A percentile compares a stretch with the other conserved stretches of the same genome.
Evolutionary conservation across 2,888 invertebrate genomes (phyloP).

Genomic region (Parthenolecanium corni): DNA sequence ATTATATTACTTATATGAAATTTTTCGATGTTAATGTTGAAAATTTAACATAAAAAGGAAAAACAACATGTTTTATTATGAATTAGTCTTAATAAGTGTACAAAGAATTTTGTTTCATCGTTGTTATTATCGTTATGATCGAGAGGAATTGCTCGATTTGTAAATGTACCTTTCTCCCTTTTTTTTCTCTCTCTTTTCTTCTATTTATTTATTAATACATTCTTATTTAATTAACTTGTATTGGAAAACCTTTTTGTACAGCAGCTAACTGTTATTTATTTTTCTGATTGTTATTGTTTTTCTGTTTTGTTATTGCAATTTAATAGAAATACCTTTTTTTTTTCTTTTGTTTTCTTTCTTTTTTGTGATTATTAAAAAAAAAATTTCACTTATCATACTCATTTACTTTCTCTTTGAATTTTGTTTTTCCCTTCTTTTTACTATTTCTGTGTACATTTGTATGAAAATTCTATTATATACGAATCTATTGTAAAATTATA

Average conservation of each 20-base stretch:
- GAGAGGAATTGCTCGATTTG: background rate
- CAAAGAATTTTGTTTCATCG: background rate
- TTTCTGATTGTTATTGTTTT: constrained; percentile 22
- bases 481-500: constrained; percentile 10
- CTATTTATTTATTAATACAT: background rate
- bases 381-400: constrained; percentile 24
- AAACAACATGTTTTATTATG: constrained; percentile 7
- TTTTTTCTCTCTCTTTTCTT: background rate
- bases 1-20: background rate
- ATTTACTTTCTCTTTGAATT: constrained; percentile 1
- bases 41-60: constrained; percentile 9
- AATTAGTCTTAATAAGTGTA: background rate
- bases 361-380: constrained; percentile 1
- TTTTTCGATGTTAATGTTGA: background rate
- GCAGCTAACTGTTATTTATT: constrained; percentile 24
- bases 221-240: constrained; percentile 3
- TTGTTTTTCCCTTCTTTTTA: constrained; percentile 1
- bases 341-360: background rate
- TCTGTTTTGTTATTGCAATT: constrained; percentile 19
- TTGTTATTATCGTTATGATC: background rate
- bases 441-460: constrained; percentile 10
- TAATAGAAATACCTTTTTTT: constrained; percentile 4
- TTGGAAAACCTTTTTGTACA: constrained; percentile 1
- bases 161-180: background rate
- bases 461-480: constrained; percentile 12